Conservation (phyloP, 2,888 invertebrate genomes). For the Melitaea athalia region DNA sequence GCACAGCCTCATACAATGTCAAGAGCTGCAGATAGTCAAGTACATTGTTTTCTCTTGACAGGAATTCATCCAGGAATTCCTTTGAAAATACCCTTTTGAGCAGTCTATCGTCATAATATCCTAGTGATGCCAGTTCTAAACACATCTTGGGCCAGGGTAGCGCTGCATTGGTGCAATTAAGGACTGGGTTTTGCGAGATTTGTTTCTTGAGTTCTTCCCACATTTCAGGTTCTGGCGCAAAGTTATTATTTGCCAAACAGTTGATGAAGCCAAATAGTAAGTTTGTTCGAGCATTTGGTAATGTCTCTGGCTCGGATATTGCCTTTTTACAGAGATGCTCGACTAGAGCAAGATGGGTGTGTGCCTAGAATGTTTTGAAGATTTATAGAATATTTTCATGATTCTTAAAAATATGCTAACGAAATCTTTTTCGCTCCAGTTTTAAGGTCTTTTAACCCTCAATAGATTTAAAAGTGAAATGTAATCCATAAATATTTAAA, state of each 20-base stretch:
- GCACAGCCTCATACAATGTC: constrained; percentile 81
- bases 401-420: no score
- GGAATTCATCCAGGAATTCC: constrained; percentile 69
- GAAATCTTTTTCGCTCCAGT: no score
- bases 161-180: constrained; percentile 61
- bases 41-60: constrained; percentile 58
- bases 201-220: constrained; percentile 78
- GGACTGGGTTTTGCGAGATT: constrained; percentile 65
- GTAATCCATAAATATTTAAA: not conserved
- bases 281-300: constrained; percentile 65
- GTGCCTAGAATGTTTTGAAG: constrained; percentile 66
- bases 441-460: not conserved
- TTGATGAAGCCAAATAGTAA: constrained; percentile 77
- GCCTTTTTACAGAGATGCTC: constrained; percentile 81
- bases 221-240: constrained; percentile 73
- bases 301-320: constrained; percentile 59
- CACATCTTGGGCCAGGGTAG: constrained; percentile 81
- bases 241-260: constrained; percentile 83
- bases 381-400: not conserved
- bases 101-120: constrained; percentile 80
- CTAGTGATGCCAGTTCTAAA: constrained; percentile 81
- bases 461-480: not conserved
- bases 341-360: constrained; percentile 80
- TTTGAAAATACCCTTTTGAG: constrained; percentile 77
- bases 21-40: constrained; percentile 77